Percentiles rank a stretch among this genome's conserved stretches.
phyloP scores from a whole-genome alignment of 2,888 invertebrate genomes.

The Caenorhabditis parvicauda region DNA sequence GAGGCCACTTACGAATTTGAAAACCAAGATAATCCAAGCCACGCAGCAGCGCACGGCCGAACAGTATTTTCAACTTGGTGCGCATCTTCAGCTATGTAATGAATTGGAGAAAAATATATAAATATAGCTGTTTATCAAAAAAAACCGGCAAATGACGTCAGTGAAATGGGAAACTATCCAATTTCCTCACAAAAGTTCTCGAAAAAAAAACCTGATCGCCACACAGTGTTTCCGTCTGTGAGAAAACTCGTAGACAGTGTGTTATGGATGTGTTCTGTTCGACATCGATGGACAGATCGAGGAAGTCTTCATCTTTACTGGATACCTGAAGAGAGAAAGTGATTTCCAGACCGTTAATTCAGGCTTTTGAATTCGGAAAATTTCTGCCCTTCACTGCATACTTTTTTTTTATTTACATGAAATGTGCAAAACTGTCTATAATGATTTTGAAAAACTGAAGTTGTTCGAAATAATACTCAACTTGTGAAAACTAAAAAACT shows the following conservation, averaged over 20 bases:
- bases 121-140: neutral
- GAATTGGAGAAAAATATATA: no score
- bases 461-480: no score
- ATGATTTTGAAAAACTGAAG: no score
- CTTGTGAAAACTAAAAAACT: conserved; percentile 3
- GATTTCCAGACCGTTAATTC: no score
- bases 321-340: conserved; percentile 69
- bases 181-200: no score
- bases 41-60: no score
- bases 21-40: no score
- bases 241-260: conserved; percentile 83
- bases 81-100: conserved; percentile 1
- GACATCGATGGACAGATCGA: conserved; percentile 96
- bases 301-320: conserved; percentile 98
- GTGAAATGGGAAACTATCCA: neutral
- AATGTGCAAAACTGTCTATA: no score
- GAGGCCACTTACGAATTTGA: neutral
- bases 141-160: neutral
- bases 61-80: no score
- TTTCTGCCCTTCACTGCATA: no score
- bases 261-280: conserved; percentile 99
- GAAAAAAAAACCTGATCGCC: conserved; percentile 76
- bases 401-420: no score
- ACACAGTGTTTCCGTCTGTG: conserved; percentile 92
- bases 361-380: no score